Evolutionary conservation across 2,113 vertebrate genomes (phyloP).

Genomic region (Panurus biarmicus): DNA sequence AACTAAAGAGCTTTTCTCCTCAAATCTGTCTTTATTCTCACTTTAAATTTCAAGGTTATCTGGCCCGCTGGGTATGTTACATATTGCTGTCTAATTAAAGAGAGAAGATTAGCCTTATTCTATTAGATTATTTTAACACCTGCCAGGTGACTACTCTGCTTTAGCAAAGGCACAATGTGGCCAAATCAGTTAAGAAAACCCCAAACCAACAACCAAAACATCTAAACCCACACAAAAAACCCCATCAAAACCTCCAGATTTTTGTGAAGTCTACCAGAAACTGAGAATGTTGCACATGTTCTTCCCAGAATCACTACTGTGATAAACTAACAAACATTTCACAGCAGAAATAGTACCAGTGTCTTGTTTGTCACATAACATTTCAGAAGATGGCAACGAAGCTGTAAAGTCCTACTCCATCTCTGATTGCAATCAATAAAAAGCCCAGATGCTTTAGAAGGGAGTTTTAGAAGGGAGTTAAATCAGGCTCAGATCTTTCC

Average conservation of each 20-base stretch:
- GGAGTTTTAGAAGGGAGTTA: conserved; percentile 7
- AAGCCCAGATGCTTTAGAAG: conserved; percentile 22
- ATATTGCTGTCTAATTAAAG: conserved; percentile 13
- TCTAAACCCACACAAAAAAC: background rate
- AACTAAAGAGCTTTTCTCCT: background rate
- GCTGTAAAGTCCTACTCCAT: background rate
- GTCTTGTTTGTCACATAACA: conserved; percentile 28
- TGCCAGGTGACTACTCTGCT: background rate
- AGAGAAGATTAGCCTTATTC: conserved; percentile 1
- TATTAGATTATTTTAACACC: background rate
- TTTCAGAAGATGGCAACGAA: conserved; percentile 33
- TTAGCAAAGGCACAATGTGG: background rate
- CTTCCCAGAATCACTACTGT: background rate
- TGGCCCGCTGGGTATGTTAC: background rate
- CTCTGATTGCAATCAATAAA: conserved; percentile 52
- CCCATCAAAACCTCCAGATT: background rate
- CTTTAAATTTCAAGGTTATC: conserved; percentile 31
- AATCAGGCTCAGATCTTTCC: conserved; percentile 29
- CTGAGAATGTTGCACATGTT: background rate
- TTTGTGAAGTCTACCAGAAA: background rate
- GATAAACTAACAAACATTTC: conserved; percentile 3
- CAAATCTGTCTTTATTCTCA: background rate
- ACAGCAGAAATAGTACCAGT: background rate
- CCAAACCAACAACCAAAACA: background rate
- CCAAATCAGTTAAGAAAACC: background rate